phyloP scores from a whole-genome alignment of 2,113 vertebrate genomes.

The Isurus oxyrinchus region DNA sequence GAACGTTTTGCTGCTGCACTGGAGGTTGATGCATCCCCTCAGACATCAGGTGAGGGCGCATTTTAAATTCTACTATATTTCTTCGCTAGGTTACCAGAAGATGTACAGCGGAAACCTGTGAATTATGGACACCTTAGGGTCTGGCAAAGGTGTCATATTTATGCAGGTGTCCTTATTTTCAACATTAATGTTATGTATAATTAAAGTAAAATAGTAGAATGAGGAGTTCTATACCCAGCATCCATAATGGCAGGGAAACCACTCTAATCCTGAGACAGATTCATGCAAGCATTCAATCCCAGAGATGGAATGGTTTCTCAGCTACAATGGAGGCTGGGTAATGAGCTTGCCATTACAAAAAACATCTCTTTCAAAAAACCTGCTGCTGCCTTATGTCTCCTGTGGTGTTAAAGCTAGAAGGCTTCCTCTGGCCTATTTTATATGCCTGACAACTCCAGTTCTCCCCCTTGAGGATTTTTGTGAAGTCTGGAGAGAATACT shows the following conservation, averaged over 20 bases:
- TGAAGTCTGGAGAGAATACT: background rate
- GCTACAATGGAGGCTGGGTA: background rate
- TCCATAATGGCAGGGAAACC: background rate
- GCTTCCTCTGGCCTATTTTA: background rate
- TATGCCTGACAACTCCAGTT: background rate
- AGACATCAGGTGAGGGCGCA: constrained; percentile 68
- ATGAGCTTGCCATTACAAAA: background rate
- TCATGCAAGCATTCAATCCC: background rate
- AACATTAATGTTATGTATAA: background rate
- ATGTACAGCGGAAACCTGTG: background rate
- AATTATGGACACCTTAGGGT: background rate
- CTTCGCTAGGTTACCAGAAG: background rate
- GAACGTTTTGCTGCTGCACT: constrained; percentile 78
- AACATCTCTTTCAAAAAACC: background rate
- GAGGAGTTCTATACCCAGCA: background rate
- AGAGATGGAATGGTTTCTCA: background rate
- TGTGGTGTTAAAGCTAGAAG: background rate
- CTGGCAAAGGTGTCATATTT: background rate
- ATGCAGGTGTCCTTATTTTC: background rate
- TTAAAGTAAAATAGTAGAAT: constrained; percentile 32
- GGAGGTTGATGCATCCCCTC: constrained; percentile 85
- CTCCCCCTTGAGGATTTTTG: background rate
- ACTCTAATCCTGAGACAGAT: background rate
- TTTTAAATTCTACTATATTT: background rate
- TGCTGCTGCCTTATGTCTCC: background rate